A percentile compares a stretch with the other conserved stretches of the same genome.
phyloP scores from a whole-genome alignment of 2,797 vertebrate species.

The Sebastes vulpes region DNA sequence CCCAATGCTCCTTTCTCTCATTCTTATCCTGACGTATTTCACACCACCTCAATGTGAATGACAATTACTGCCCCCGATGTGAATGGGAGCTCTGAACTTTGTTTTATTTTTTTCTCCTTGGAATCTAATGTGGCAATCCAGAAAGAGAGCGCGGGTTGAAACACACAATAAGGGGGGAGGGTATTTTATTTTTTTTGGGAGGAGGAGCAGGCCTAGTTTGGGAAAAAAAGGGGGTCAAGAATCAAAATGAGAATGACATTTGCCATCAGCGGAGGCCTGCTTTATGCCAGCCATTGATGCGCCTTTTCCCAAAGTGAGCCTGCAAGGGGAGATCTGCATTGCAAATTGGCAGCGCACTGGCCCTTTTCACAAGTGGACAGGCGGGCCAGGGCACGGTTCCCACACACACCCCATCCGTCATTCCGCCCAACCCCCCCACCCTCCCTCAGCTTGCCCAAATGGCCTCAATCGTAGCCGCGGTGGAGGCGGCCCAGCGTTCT shows the following conservation, averaged over 20 bases:
- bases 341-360: conserved; percentile 74
- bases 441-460: conserved; percentile 27
- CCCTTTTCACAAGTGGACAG: conserved; percentile 75
- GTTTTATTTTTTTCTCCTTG: conserved; percentile 37
- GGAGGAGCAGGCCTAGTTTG: background rate
- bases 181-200: background rate
- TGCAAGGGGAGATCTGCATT: conserved; percentile 74
- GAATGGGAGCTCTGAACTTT: conserved; percentile 72
- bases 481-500: conserved; percentile 45
- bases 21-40: conserved; percentile 75
- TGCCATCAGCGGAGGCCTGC: conserved; percentile 73
- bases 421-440: background rate
- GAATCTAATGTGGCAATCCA: conserved; percentile 51
- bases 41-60: conserved; percentile 66
- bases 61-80: conserved; percentile 66
- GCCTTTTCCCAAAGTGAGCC: conserved; percentile 64
- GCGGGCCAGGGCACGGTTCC: conserved; percentile 74
- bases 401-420: conserved; percentile 78
- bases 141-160: conserved; percentile 34
- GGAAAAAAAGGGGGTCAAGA: conserved; percentile 71
- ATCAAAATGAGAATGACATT: conserved; percentile 86
- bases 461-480: conserved; percentile 39
- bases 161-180: conserved; percentile 52
- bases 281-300: conserved; percentile 73
- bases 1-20: conserved; percentile 70